Evolutionary conservation across 2,797 vertebrate genomes (phyloP), one percentile per base, ranked within the genome.

Genomic region (Muraenolepis orangiensis): DNA sequence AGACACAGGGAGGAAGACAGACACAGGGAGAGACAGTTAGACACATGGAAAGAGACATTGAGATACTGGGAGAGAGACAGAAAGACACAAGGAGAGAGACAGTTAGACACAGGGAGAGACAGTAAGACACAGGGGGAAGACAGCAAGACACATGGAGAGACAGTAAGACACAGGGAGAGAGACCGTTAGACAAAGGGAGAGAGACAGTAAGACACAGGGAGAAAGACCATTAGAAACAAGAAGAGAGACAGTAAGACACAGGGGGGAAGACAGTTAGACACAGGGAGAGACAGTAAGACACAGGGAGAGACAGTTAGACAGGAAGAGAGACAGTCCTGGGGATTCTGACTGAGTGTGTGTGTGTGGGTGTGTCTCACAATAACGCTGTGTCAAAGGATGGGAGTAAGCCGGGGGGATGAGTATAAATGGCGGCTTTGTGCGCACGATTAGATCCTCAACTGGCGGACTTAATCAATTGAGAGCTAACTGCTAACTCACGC

Each of bases 371-470:
- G n/a, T n/a, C n/a, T n/a, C n/a, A 42, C 26, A 73, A 5, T 67
- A 18, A 20, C 64, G 23, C 38, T 29, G 51, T 34, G 28, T 16
- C 40, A 31, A 61, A 74, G 57, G 77, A 70, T 51, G 68, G 18
- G 40, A 42, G 11, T 42, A 42, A 18, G 34, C 18, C 67, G 20
- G 69, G 69, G 12, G 69, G 69, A 12, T 69, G 30, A 61, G 74
- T 78, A 85, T 77, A 31, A 82, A 77, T 69, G 11, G 66, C 69
- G 40, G 77, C 76, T 76, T 81, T 81, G 78, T 69, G 76, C 57
- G 23, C 74, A 14, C 40, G 69, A 83, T 76, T 72, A 72, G 42
- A 42, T 30, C 23, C 61, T 76, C 32, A 31, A 61, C 71, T 32
- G 14, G 70, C 8, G 12, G 40, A 16, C 12, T 42, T 42, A 16